Percentiles rank a stretch among this genome's conserved stretches.
Evolutionary conservation across 2,888 invertebrate genomes (phyloP).

Genomic region (Listrodromus nycthemerus): DNA sequence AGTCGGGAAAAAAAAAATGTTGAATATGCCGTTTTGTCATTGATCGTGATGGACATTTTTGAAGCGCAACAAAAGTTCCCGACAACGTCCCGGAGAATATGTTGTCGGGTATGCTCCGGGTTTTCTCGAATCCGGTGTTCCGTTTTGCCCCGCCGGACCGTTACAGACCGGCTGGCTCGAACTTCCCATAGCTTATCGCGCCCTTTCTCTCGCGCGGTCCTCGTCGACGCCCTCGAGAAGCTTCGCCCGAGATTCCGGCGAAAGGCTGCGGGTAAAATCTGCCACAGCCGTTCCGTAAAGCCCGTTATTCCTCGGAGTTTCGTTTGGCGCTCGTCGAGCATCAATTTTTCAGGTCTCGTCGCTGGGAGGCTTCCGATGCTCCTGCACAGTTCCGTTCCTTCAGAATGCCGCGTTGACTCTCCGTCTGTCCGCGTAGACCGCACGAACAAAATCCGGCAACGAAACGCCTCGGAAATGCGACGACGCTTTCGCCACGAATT

Average conservation of each 20-base stretch:
- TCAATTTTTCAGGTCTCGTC: constrained; percentile 66
- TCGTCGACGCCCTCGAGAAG: constrained; percentile 49
- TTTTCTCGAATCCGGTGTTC: too few relatives aligned
- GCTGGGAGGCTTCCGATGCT: constrained; percentile 47
- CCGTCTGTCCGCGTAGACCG: neutral
- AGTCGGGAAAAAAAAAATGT: too few relatives aligned
- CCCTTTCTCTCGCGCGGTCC: constrained; percentile 25
- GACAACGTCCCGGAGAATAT: too few relatives aligned
- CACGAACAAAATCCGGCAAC: neutral
- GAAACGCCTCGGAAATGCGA: constrained; percentile 35
- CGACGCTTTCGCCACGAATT: too few relatives aligned
- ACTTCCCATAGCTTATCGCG: constrained; percentile 50
- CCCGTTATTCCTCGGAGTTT: constrained; percentile 39
- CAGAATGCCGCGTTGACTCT: neutral
- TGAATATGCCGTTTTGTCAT: too few relatives aligned
- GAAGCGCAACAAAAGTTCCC: too few relatives aligned
- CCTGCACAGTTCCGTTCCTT: constrained; percentile 5
- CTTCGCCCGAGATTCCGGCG: constrained; percentile 30
- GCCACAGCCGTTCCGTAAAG: neutral
- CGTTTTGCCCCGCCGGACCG: neutral
- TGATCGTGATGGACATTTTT: too few relatives aligned
- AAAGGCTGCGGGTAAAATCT: constrained; percentile 45
- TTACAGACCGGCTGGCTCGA: constrained; percentile 13
- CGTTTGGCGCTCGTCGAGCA: constrained; percentile 39
- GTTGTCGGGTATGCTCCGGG: too few relatives aligned